A percentile compares a stretch with the other conserved stretches of the same genome.
Evolutionary conservation across 2,113 vertebrate genomes (phyloP).

Genomic region (Bubo scandiacus): DNA sequence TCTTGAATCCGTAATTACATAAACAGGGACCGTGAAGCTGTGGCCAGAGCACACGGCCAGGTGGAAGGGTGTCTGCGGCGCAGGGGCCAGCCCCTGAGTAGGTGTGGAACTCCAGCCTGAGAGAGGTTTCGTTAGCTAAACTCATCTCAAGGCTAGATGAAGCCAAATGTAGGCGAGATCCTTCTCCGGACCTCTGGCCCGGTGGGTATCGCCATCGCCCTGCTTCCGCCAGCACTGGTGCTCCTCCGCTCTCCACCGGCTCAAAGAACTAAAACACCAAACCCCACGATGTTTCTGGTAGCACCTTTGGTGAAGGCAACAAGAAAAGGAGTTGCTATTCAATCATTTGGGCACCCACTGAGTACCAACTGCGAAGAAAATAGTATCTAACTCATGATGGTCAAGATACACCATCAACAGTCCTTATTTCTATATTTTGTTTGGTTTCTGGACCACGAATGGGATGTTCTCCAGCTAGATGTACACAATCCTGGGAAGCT

Average conservation of each 20-base stretch:
- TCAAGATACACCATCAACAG: background rate
- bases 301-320: background rate
- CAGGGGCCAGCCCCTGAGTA: background rate
- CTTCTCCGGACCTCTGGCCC: background rate
- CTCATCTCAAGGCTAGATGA: background rate
- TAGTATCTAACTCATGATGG: background rate
- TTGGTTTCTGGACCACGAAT: background rate
- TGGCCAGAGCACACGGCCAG: background rate
- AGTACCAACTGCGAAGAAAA: background rate
- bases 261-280: background rate
- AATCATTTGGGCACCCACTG: background rate
- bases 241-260: background rate
- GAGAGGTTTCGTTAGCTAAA: background rate
- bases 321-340: background rate
- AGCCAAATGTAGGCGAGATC: background rate
- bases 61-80: background rate
- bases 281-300: background rate
- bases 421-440: background rate
- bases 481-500: background rate
- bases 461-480: background rate
- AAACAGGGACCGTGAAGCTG: background rate
- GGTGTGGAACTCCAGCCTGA: background rate
- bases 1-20: background rate
- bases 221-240: background rate
- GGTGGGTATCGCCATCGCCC: fast-evolving